Evolutionary conservation across 2,113 vertebrate genomes (phyloP).

Genomic region (Cyprinodon tularosa): DNA sequence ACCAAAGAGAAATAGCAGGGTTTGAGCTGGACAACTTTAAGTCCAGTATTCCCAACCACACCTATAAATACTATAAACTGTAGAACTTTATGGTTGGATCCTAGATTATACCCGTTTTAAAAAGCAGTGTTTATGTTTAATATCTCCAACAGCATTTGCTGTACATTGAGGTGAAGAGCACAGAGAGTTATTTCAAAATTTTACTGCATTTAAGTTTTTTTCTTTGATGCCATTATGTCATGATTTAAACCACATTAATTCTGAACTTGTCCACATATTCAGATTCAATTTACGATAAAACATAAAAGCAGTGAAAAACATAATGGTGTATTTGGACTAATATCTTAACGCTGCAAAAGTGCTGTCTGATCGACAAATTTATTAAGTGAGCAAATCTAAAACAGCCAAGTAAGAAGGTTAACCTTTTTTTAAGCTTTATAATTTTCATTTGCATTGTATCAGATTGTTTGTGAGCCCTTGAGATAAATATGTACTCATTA

Average conservation of each 20-base stretch:
- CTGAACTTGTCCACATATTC: neutral
- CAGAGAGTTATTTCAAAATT: neutral
- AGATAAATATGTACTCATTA: neutral
- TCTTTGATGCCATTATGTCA: neutral
- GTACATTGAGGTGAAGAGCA: neutral
- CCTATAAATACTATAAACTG: neutral
- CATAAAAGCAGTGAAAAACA: neutral
- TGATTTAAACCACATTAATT: neutral
- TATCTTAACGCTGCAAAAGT: neutral
- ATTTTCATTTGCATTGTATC: too few species aligned
- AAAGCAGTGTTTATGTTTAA: neutral
- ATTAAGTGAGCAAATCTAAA: neutral
- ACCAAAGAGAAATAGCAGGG: neutral
- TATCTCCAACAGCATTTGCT: neutral
- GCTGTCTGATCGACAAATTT: neutral
- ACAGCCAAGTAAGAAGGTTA: neutral
- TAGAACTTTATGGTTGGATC: neutral
- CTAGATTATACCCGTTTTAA: neutral
- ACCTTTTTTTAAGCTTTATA: neutral
- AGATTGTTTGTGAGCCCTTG: neutral
- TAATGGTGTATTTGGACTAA: neutral
- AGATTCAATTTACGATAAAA: neutral
- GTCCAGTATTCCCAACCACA: neutral
- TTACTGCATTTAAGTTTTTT: neutral
- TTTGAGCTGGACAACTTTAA: neutral